Evolutionary conservation across 2,797 vertebrate species (phyloP).

Genomic region (Pseudopleuronectes americanus): DNA sequence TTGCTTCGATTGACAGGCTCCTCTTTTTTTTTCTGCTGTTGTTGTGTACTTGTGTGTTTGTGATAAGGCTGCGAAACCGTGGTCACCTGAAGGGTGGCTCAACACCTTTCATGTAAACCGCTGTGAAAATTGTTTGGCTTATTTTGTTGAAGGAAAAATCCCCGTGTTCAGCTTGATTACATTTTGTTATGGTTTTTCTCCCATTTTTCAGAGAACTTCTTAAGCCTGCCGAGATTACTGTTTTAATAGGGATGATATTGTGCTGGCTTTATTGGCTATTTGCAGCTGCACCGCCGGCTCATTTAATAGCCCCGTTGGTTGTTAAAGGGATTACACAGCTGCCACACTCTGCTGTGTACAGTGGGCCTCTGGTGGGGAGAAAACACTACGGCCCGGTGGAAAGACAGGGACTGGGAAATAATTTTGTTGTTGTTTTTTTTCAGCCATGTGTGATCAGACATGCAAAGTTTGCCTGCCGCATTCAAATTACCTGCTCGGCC

Average conservation of each 20-base stretch:
- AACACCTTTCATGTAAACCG: slow-evolving; percentile 76
- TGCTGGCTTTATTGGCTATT: slow-evolving; percentile 84
- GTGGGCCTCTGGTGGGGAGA: slow-evolving; percentile 63
- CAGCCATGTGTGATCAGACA: slow-evolving; percentile 70
- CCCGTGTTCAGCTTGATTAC: slow-evolving; percentile 81
- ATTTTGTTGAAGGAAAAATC: slow-evolving; percentile 77
- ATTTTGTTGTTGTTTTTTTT: slow-evolving; percentile 67
- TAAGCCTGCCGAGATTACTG: slow-evolving; percentile 79
- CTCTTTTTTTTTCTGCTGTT: slow-evolving; percentile 53
- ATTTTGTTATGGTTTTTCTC: slow-evolving; percentile 83
- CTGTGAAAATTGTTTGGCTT: slow-evolving; percentile 79
- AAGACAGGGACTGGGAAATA: slow-evolving; percentile 49
- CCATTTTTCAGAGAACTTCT: slow-evolving; percentile 77
- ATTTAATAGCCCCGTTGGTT: slow-evolving; percentile 81
- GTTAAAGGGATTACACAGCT: slow-evolving; percentile 86
- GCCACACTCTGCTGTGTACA: slow-evolving; percentile 77
- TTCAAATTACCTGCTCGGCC: slow-evolving; percentile 73
- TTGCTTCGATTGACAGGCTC: slow-evolving; percentile 80
- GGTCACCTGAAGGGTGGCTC: slow-evolving; percentile 71
- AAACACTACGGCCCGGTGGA: slow-evolving; percentile 51
- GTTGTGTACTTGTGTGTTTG: slow-evolving; percentile 66
- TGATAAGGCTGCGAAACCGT: slow-evolving; percentile 78
- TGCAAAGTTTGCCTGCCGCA: slow-evolving; percentile 76
- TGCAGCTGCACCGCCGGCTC: slow-evolving; percentile 81
- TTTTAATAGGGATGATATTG: slow-evolving; percentile 86